Conservation (phyloP, 2,797 vertebrate genomes). For the Chromis chromis region DNA sequence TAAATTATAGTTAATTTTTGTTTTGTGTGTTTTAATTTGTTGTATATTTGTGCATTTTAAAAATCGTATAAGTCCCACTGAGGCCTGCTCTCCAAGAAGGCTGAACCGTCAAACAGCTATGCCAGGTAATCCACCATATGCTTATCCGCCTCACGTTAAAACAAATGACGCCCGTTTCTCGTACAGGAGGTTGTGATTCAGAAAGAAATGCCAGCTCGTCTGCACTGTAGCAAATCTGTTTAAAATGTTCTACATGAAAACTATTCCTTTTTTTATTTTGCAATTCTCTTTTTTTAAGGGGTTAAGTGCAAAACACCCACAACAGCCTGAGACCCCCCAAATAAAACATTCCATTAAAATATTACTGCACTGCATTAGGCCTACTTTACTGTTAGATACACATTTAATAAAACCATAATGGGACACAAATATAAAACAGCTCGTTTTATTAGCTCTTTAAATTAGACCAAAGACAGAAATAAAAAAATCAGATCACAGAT, state of each 20-base stretch:
- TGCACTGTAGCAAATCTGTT: neutral
- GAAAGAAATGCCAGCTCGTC: neutral
- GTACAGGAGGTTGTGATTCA: neutral
- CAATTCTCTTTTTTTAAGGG: neutral
- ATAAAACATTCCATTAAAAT: constrained; percentile 15
- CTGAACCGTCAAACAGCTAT: neutral
- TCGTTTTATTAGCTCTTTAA: constrained; percentile 99
- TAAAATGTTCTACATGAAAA: neutral
- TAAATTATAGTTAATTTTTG: neutral
- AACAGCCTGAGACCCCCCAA: neutral
- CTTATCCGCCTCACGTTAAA: neutral
- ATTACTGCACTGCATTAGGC: constrained; percentile 14
- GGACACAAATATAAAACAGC: constrained; percentile 89
- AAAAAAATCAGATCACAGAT: constrained; percentile 94
- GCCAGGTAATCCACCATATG: neutral
- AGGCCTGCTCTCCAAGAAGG: neutral
- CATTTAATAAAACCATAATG: constrained; percentile 79
- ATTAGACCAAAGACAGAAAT: constrained; percentile 96
- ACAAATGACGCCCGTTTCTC: neutral
- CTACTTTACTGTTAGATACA: constrained; percentile 32
- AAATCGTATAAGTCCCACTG: neutral
- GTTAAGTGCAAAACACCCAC: neutral
- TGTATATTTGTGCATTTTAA: neutral
- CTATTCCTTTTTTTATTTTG: neutral
- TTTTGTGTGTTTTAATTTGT: neutral